Evolutionary conservation across 1,140 invertebrate species (phyloP).

Genomic region (Aphidius ervi): DNA sequence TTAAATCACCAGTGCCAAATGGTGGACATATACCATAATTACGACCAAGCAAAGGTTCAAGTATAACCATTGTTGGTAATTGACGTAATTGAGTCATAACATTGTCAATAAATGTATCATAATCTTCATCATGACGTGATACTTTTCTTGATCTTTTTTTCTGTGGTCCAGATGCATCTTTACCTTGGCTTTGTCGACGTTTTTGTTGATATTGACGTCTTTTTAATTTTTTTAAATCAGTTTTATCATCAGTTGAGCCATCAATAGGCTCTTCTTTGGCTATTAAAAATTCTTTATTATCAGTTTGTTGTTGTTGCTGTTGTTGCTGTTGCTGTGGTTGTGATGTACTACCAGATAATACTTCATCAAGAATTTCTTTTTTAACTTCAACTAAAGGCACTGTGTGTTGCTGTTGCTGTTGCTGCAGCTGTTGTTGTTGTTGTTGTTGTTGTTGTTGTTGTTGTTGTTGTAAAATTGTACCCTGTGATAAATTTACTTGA

Average conservation of each 20-base stretch:
- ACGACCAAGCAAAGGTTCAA: constrained; percentile 80
- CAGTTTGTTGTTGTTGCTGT: constrained; percentile 34
- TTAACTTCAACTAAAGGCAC: constrained; percentile 53
- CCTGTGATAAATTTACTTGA: constrained; percentile 25
- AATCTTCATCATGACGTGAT: constrained; percentile 84
- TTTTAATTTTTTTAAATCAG: constrained; percentile 73
- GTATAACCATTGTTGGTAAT: constrained; percentile 78
- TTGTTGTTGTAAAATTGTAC: constrained; percentile 29
- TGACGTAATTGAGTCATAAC: constrained; percentile 79
- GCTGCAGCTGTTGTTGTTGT: too few relatives aligned
- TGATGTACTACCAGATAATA: constrained; percentile 41
- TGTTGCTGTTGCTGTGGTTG: background rate
- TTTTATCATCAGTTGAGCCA: constrained; percentile 49
- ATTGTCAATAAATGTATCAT: constrained; percentile 84
- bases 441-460: constrained; percentile 34
- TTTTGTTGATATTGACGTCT: constrained; percentile 81
- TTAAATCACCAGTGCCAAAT: constrained; percentile 75
- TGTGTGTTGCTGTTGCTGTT: constrained; percentile 38
- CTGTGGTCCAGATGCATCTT: constrained; percentile 56
- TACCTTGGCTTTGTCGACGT: constrained; percentile 63
- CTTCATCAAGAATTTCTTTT: constrained; percentile 50
- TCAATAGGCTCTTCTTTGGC: constrained; percentile 52
- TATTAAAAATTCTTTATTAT: constrained; percentile 53
- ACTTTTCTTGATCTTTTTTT: constrained; percentile 81
- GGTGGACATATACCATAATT: constrained; percentile 78